Percentiles rank a stretch among this genome's conserved stretches.
Evolutionary conservation across 2,797 vertebrate genomes (phyloP).

Genomic region (Acanthornis magna): DNA sequence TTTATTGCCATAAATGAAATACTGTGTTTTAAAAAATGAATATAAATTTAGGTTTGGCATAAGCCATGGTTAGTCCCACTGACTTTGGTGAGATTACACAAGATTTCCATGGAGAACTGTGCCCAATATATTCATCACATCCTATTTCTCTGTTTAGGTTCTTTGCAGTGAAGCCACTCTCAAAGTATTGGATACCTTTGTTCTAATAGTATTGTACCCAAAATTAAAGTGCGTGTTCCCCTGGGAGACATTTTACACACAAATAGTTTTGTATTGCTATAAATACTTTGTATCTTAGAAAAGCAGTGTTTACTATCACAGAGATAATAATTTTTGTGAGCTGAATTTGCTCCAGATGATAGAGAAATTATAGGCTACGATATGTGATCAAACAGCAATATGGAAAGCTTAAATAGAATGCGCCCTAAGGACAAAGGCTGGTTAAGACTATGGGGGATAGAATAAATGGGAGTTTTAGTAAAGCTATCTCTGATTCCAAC

Average conservation of each 20-base stretch:
- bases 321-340: constrained; percentile 71
- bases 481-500: constrained; percentile 87
- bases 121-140: background rate
- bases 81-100: background rate
- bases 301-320: constrained; percentile 66
- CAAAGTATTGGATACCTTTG: background rate
- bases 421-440: constrained; percentile 82
- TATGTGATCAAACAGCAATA: constrained; percentile 77
- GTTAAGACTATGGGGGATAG: constrained; percentile 79
- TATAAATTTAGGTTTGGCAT: background rate
- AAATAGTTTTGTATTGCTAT: constrained; percentile 63
- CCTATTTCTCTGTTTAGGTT: background rate
- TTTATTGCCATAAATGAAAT: background rate
- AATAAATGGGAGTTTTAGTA: constrained; percentile 86
- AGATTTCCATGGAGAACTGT: background rate
- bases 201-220: background rate
- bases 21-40: background rate
- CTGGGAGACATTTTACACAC: constrained; percentile 61
- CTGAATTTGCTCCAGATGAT: constrained; percentile 71
- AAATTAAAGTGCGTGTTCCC: constrained; percentile 44
- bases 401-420: constrained; percentile 75
- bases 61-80: background rate
- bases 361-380: constrained; percentile 75
- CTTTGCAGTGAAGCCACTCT: background rate
- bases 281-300: constrained; percentile 72